A percentile compares a stretch with the other conserved stretches of the same genome.
Conservation (phyloP, 2,888 invertebrate genomes). For the Pachymerium ferrugineum region DNA sequence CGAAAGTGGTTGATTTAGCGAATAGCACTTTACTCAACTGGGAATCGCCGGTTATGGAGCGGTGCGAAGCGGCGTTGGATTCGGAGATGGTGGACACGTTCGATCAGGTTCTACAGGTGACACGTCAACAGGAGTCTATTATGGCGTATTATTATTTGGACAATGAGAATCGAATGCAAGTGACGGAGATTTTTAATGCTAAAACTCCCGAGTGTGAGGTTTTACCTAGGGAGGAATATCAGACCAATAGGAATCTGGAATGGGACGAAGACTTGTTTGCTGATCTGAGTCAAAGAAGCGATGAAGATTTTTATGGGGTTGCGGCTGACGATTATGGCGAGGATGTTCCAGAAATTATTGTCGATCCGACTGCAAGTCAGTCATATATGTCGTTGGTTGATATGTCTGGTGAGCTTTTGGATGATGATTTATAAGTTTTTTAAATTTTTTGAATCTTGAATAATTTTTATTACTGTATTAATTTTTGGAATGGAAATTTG, state of each 20-base stretch:
- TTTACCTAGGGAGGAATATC: constrained; percentile 27
- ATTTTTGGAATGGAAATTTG: neutral
- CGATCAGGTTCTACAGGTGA: constrained; percentile 60
- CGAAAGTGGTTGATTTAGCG: constrained; percentile 22
- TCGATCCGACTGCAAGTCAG: neutral
- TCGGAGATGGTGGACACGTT: constrained; percentile 52
- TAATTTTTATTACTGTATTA: too few relatives aligned
- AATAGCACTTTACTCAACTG: constrained; percentile 27
- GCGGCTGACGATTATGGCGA: neutral
- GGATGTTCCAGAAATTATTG: neutral
- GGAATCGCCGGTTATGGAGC: neutral
- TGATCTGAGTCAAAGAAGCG: neutral
- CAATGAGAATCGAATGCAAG: constrained; percentile 73
- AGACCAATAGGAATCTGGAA: neutral
- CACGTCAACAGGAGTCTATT: constrained; percentile 77
- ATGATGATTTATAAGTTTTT: neutral
- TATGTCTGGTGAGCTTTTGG: neutral
- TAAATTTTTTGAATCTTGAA: too few relatives aligned
- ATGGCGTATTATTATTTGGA: constrained; percentile 90
- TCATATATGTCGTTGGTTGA: neutral
- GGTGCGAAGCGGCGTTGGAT: neutral
- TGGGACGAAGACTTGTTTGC: constrained; percentile 32
- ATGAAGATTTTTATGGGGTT: neutral
- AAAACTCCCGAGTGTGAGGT: constrained; percentile 59
- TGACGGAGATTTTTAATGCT: constrained; percentile 84